Conservation (phyloP, 1,140 invertebrate genomes). For the Drosophila albomicans region DNA sequence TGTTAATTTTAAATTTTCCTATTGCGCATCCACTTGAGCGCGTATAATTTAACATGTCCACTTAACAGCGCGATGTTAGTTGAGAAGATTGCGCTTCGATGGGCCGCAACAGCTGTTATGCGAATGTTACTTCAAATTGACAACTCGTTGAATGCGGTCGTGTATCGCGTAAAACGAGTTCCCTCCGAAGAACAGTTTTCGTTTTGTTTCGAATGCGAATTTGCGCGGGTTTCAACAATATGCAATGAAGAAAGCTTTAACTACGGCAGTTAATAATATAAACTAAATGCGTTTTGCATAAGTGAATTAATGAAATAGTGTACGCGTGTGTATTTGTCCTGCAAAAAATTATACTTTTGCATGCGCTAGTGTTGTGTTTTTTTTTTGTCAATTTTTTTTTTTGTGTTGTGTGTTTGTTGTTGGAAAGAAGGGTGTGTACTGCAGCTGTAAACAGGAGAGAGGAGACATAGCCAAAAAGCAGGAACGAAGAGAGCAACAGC, state of each 20-base stretch:
- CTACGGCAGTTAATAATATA: background rate
- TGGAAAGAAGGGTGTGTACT: conserved; percentile 57
- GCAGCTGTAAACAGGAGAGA: conserved; percentile 51
- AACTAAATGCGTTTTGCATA: background rate
- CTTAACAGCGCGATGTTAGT: too few species aligned
- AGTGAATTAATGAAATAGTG: background rate
- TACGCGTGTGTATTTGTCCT: background rate
- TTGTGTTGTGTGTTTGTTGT: conserved; percentile 32
- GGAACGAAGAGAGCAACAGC: conserved; percentile 2
- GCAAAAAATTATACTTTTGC: background rate
- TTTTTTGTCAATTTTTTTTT: conserved; percentile 15
- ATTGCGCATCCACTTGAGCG: too few species aligned
- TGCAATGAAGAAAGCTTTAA: conserved; percentile 6
- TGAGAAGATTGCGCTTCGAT: too few species aligned
- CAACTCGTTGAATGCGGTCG: conserved; percentile 43
- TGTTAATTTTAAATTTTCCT: too few species aligned
- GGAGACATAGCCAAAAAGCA: conserved; percentile 20
- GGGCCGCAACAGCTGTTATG: background rate
- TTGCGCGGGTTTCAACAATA: conserved; percentile 30
- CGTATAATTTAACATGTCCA: too few species aligned
- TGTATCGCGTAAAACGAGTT: conserved; percentile 27
- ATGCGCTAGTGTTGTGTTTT: background rate
- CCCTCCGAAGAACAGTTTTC: conserved; percentile 2
- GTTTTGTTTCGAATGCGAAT: conserved; percentile 26
- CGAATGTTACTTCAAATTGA: conserved; percentile 37